Evolutionary conservation across 2,888 invertebrate species (phyloP).

Genomic region (Drosophila anomalata): DNA sequence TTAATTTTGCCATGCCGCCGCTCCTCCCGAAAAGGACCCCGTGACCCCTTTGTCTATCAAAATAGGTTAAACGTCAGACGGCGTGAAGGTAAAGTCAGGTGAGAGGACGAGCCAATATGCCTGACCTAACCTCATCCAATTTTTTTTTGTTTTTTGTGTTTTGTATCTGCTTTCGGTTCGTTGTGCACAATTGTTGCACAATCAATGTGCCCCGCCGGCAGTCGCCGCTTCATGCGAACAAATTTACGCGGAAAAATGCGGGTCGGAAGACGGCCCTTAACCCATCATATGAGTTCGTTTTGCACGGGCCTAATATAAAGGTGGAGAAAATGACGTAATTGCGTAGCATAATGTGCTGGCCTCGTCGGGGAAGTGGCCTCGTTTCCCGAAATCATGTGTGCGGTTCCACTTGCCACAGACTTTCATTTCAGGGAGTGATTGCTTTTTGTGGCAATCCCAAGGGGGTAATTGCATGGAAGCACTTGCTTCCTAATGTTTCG

Average conservation of each 20-base stretch:
- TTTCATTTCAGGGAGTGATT: conserved; percentile 10
- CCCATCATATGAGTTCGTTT: conserved; percentile 20
- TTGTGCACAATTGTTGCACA: conserved; percentile 59
- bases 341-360: conserved; percentile 41
- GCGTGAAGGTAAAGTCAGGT: conserved; percentile 39
- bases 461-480: conserved; percentile 6
- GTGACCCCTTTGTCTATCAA: conserved; percentile 9
- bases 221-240: conserved; percentile 3
- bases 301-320: conserved; percentile 37
- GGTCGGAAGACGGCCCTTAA: neutral
- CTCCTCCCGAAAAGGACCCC: neutral
- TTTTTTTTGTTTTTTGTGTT: neutral
- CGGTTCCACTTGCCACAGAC: neutral
- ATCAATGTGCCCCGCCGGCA: conserved; percentile 34
- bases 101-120: conserved; percentile 29
- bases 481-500: conserved; percentile 1
- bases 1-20: conserved; percentile 3
- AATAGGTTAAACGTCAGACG: conserved; percentile 44
- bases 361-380: neutral
- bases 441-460: conserved; percentile 9
- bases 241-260: conserved; percentile 17
- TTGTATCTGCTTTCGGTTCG: conserved; percentile 29
- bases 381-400: conserved; percentile 20
- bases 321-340: conserved; percentile 35
- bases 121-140: conserved; percentile 30